Conservation (phyloP, 2,888 invertebrate genomes). For the Phlogophora meticulosa region DNA sequence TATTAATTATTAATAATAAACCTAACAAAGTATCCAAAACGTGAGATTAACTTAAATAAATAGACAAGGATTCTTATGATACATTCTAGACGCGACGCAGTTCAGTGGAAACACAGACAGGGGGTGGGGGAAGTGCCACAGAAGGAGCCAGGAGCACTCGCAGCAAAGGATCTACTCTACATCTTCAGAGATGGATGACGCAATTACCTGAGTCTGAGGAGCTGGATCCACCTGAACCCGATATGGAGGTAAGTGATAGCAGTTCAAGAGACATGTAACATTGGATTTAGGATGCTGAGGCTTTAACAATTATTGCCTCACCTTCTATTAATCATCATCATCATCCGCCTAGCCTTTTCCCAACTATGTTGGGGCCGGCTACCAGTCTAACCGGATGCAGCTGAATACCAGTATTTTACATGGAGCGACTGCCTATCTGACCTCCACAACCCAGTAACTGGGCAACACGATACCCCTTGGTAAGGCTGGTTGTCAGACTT, state of each 20-base stretch:
- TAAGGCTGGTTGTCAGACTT: no score
- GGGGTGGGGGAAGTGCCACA: slow-evolving; percentile 82
- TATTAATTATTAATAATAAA: background rate
- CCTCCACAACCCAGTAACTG: no score
- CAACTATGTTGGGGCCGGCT: no score
- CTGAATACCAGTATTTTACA: no score
- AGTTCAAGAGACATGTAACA: no score
- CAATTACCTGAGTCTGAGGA: slow-evolving; percentile 93
- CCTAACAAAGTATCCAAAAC: no score
- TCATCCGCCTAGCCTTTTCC: no score
- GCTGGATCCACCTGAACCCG: slow-evolving; percentile 88
- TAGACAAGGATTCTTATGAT: background rate
- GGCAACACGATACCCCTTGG: no score
- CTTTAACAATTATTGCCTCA: no score
- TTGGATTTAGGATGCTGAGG: background rate
- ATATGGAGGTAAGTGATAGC: slow-evolving; percentile 86
- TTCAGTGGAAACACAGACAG: slow-evolving; percentile 87
- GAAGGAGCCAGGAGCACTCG: slow-evolving; percentile 87
- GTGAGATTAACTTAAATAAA: background rate
- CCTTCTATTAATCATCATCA: no score
- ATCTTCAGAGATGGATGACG: slow-evolving; percentile 95
- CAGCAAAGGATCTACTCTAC: slow-evolving; percentile 93
- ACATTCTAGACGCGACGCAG: slow-evolving; percentile 84
- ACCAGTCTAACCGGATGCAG: no score
- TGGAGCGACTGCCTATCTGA: no score